A percentile compares a stretch with the other conserved stretches of the same genome.
Evolutionary conservation across 2,888 invertebrate genomes (phyloP).

Genomic region (Dryococelus australis): DNA sequence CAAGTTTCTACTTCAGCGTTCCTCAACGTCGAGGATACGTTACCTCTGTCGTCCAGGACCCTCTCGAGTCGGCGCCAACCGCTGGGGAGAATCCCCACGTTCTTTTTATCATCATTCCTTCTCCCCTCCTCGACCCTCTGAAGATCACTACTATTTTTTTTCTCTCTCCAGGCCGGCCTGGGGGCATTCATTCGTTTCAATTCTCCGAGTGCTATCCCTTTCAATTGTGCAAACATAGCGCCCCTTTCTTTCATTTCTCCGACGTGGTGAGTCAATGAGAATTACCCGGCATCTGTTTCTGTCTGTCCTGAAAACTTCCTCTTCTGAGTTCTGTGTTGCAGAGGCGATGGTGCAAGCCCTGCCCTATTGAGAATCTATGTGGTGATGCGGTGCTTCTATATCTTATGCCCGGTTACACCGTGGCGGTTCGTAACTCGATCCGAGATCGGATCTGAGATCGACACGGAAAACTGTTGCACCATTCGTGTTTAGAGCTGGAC

Average conservation of each 20-base stretch:
- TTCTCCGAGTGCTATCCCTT: background rate
- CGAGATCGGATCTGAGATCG: too few species aligned
- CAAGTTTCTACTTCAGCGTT: background rate
- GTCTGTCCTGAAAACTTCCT: background rate
- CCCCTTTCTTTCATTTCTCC: background rate
- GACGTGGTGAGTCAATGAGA: background rate
- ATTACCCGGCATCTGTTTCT: background rate
- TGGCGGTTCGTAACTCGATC: too few species aligned
- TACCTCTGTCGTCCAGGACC: background rate
- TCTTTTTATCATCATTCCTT: background rate
- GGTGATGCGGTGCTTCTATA: too few species aligned
- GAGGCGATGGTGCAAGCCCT: too few species aligned
- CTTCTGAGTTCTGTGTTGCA: too few species aligned
- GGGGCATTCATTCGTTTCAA: slow-evolving; percentile 11
- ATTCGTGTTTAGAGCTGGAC: too few species aligned
- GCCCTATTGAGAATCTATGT: too few species aligned
- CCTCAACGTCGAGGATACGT: background rate
- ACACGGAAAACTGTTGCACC: too few species aligned
- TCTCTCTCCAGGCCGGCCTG: background rate
- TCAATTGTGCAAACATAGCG: slow-evolving; percentile 1
- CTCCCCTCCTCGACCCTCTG: background rate
- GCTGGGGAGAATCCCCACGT: background rate
- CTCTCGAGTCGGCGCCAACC: background rate
- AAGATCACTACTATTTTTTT: background rate
- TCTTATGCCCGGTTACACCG: too few species aligned